phyloP scores from a whole-genome alignment of 2,113 vertebrate species.

The Pseudorectes ferrugineus region DNA sequence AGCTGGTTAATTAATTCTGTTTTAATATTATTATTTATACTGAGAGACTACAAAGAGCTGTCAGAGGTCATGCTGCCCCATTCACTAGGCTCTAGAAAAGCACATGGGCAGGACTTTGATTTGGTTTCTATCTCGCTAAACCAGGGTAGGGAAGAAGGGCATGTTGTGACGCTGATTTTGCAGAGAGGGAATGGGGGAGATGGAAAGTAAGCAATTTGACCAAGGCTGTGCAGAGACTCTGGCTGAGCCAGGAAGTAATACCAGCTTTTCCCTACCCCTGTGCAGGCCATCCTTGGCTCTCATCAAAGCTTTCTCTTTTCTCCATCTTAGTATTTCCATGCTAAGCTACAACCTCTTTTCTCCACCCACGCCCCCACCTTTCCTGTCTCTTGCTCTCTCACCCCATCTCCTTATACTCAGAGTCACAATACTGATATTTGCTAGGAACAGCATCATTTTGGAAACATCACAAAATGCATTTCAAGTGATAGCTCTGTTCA shows the following conservation, averaged over 20 bases:
- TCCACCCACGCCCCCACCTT: background rate
- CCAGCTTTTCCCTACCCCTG: background rate
- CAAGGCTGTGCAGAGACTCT: background rate
- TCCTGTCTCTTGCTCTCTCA: fast-evolving
- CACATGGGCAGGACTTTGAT: background rate
- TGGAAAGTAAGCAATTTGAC: background rate
- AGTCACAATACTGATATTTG: background rate
- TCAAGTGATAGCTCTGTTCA: background rate
- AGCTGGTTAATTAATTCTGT: background rate
- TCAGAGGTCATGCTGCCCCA: background rate
- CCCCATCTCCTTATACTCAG: background rate
- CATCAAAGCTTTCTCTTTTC: background rate
- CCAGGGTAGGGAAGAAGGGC: background rate
- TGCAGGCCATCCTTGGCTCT: background rate
- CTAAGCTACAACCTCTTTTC: background rate
- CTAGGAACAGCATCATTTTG: background rate
- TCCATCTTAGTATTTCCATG: background rate
- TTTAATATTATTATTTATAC: slow-evolving; percentile 13
- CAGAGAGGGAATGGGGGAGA: background rate
- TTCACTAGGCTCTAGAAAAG: background rate
- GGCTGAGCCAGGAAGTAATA: background rate
- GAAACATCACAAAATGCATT: background rate
- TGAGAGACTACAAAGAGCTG: background rate
- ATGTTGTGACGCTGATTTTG: background rate
- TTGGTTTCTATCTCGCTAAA: background rate